Evolutionary conservation across 2,797 vertebrate genomes (phyloP).

Genomic region (Dromococcyx pavoninus): DNA sequence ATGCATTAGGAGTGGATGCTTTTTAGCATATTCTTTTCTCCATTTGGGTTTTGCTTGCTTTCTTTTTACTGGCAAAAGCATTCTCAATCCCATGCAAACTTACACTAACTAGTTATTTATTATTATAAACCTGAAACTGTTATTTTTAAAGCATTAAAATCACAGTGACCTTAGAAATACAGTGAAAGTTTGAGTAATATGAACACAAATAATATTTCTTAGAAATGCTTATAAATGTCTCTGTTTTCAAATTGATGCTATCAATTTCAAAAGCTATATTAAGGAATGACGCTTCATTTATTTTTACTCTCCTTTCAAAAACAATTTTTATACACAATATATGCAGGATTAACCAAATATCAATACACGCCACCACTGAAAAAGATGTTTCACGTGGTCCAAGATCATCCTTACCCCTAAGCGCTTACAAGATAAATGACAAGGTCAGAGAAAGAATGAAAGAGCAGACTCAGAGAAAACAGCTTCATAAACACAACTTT

Average conservation of each 20-base stretch:
- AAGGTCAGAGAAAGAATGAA: not conserved
- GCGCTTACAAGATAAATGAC: constrained; percentile 4
- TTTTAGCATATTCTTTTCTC: not conserved
- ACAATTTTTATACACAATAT: not conserved
- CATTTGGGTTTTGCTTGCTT: not conserved
- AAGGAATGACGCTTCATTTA: constrained; percentile 8
- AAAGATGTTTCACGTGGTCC: not conserved
- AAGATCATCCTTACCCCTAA: not conserved
- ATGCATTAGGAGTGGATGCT: not conserved
- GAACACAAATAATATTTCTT: constrained; percentile 1
- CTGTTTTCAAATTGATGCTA: constrained; percentile 17
- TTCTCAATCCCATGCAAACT: not conserved
- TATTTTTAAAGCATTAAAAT: not conserved
- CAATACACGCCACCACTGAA: not conserved
- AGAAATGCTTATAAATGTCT: constrained; percentile 4
- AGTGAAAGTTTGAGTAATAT: not conserved
- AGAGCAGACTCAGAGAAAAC: not conserved
- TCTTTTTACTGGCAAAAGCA: not conserved
- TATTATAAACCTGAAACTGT: not conserved
- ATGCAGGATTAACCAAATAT: constrained; percentile 21
- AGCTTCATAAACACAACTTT: not conserved
- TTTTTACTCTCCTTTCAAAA: constrained; percentile 27
- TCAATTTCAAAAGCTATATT: constrained; percentile 1
- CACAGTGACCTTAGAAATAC: not conserved
- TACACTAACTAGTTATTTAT: not conserved